Evolutionary conservation across 2,797 vertebrate species (phyloP).

Genomic region (Pempheris klunzingeri): DNA sequence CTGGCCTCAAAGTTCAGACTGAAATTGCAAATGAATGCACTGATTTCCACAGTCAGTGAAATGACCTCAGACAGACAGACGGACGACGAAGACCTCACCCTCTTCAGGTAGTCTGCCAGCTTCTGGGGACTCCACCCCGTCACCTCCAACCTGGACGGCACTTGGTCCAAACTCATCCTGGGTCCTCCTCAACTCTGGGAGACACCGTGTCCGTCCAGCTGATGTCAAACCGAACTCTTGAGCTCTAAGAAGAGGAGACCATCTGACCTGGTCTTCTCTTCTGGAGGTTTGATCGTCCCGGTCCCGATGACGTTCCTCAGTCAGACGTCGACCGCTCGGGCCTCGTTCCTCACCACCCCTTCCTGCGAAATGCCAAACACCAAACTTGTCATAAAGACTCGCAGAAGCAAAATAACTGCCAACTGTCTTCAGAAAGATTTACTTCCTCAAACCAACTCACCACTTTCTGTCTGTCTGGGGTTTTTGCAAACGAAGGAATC

Average conservation of each 20-base stretch:
- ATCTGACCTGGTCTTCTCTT: conserved; percentile 6
- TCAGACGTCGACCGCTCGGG: neutral
- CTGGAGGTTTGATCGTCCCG: neutral
- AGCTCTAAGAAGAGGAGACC: neutral
- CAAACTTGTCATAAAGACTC: conserved; percentile 4
- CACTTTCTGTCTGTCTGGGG: neutral
- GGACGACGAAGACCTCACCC: conserved; percentile 76
- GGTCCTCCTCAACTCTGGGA: neutral
- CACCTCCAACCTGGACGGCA: conserved; percentile 78
- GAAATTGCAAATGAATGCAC: too few relatives aligned
- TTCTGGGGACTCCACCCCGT: conserved; percentile 79
- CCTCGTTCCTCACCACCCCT: conserved; percentile 7
- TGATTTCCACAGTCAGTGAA: too few relatives aligned
- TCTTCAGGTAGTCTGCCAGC: conserved; percentile 82
- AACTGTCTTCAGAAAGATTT: conserved; percentile 4
- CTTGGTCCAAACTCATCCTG: conserved; percentile 77
- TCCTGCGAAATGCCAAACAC: conserved; percentile 4
- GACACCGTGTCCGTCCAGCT: neutral
- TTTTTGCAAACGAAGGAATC: neutral
- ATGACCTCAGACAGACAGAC: too few relatives aligned
- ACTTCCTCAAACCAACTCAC: conserved; percentile 40
- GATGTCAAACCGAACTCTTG: neutral
- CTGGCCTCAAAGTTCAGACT: too few relatives aligned
- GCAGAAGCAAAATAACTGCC: conserved; percentile 6
- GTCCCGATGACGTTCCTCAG: neutral